Conservation (phyloP, 1,140 invertebrate species). For the Drosophila athabasca region DNA sequence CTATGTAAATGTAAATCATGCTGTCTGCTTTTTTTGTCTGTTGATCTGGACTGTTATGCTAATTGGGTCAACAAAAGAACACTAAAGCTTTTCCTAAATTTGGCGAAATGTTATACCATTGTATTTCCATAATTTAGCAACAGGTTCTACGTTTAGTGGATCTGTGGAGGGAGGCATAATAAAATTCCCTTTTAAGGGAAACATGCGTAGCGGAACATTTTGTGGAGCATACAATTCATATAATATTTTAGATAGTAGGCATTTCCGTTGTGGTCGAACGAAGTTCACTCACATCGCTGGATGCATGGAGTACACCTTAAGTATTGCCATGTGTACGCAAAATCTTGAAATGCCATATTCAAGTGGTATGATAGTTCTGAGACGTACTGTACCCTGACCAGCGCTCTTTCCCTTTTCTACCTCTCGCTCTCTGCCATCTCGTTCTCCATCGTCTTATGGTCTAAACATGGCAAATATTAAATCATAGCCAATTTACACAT, state of each 20-base stretch:
- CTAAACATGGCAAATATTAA: constrained; percentile 68
- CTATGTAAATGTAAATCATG: constrained; percentile 35
- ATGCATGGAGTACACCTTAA: too few relatives aligned
- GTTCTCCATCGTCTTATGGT: constrained; percentile 9
- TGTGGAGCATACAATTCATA: constrained; percentile 3
- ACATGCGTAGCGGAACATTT: constrained; percentile 26
- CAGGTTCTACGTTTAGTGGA: constrained; percentile 13
- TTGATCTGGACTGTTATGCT: constrained; percentile 51
- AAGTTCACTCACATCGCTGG: background rate
- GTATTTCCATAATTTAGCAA: constrained; percentile 29
- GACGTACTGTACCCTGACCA: background rate
- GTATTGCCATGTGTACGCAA: too few relatives aligned
- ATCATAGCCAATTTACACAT: constrained; percentile 75
- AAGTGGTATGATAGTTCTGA: background rate
- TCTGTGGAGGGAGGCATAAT: background rate
- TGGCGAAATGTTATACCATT: constrained; percentile 20
- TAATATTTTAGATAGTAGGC: background rate
- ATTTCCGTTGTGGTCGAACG: background rate
- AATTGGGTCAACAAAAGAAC: constrained; percentile 34
- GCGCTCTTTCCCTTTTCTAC: background rate
- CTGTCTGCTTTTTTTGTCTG: constrained; percentile 21
- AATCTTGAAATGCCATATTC: too few relatives aligned
- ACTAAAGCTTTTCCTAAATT: constrained; percentile 28
- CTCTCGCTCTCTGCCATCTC: background rate
- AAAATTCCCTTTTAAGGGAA: constrained; percentile 13